Percentiles rank a stretch among this genome's conserved stretches.
Conservation (phyloP, 2,888 invertebrate species). For the Apoda limacodes region DNA sequence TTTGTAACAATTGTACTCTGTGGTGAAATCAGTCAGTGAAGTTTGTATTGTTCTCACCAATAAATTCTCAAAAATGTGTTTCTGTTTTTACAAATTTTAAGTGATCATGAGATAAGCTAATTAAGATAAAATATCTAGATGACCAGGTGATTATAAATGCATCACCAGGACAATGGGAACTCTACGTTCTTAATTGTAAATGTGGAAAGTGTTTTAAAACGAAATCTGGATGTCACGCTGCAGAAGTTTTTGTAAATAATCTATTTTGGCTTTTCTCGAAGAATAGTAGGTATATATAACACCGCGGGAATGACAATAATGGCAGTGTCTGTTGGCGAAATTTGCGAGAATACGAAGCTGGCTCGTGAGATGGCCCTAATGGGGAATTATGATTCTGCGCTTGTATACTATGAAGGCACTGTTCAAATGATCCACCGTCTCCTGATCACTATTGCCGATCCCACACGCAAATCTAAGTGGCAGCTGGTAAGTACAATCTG, state of each 20-base stretch:
- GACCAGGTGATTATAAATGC: constrained; percentile 8
- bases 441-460: constrained; percentile 82
- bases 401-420: constrained; percentile 93
- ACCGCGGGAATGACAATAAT: constrained; percentile 79
- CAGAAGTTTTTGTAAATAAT: constrained; percentile 29
- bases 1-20: too few relatives aligned
- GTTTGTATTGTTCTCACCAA: constrained; percentile 62
- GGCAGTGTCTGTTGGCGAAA: constrained; percentile 91
- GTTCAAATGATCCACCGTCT: constrained; percentile 91
- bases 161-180: constrained; percentile 24
- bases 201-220: constrained; percentile 45
- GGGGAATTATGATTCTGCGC: constrained; percentile 95
- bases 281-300: too few relatives aligned
- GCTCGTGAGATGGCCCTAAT: constrained; percentile 95
- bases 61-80: constrained; percentile 40
- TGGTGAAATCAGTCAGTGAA: constrained; percentile 53
- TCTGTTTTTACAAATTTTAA: constrained; percentile 33
- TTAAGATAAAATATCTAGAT: constrained; percentile 21
- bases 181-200: constrained; percentile 34
- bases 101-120: constrained; percentile 38
- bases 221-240: constrained; percentile 44
- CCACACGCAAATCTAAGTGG: constrained; percentile 88
- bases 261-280: constrained; percentile 36
- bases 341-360: constrained; percentile 94
- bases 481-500: constrained; percentile 75